A percentile compares a stretch with the other conserved stretches of the same genome.
phyloP scores from a whole-genome alignment of 2,888 invertebrate species.

The Tachina fera region DNA sequence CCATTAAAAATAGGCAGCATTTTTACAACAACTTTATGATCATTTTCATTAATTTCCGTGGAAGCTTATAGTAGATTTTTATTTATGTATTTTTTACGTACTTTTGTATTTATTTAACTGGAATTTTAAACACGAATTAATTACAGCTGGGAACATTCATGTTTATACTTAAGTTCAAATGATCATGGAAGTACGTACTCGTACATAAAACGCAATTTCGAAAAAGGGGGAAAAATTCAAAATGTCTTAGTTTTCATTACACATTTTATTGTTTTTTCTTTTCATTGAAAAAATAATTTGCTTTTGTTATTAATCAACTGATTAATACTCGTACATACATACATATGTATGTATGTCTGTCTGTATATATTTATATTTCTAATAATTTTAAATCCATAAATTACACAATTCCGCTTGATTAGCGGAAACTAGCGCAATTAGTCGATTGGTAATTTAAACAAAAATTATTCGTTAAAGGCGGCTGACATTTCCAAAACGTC shows the following conservation, averaged over 20 bases:
- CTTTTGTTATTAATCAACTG: no score
- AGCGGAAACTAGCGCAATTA: no score
- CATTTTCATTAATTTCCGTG: neutral
- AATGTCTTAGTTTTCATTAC: neutral
- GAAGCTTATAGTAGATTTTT: neutral
- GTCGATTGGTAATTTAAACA: no score
- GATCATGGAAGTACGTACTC: neutral
- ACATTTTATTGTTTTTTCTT: neutral
- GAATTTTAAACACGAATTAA: conserved; percentile 2
- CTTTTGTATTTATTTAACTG: neutral
- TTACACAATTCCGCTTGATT: no score
- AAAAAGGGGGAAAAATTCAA: neutral
- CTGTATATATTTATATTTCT: no score
- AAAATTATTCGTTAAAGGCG: no score
- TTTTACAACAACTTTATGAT: neutral
- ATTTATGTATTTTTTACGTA: neutral
- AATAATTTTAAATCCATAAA: no score
- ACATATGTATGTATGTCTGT: no score
- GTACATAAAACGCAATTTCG: conserved; percentile 41
- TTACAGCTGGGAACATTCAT: neutral
- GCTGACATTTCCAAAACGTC: no score
- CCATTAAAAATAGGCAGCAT: neutral
- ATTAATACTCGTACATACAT: no score
- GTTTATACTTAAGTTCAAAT: neutral
- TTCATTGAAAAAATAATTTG: no score